Evolutionary conservation across 2,113 vertebrate genomes (phyloP).

Genomic region (Nibea coibor): DNA sequence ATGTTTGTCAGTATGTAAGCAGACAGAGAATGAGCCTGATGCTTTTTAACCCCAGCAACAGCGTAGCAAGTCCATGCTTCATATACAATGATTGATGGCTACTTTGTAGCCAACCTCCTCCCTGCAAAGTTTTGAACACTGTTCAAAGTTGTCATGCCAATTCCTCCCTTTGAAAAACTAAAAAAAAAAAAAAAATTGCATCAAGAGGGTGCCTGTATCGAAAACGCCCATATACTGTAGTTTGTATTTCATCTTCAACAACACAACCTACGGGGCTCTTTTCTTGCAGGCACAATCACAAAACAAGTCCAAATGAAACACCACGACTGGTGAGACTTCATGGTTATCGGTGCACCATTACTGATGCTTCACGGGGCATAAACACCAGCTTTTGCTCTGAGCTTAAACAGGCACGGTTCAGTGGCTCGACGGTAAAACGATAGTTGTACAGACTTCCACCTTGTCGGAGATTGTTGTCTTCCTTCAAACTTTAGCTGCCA

Average conservation of each 20-base stretch:
- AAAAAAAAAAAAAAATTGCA: too few relatives aligned
- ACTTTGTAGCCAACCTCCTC: too few relatives aligned
- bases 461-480: slow-evolving; percentile 5
- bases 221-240: too few relatives aligned
- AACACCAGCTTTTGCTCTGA: neutral
- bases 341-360: neutral
- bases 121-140: too few relatives aligned
- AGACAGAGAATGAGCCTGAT: neutral
- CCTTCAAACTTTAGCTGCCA: neutral
- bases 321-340: neutral
- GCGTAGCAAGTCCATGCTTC: too few relatives aligned
- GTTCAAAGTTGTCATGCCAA: too few relatives aligned
- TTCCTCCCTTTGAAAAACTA: too few relatives aligned
- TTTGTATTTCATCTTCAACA: too few relatives aligned
- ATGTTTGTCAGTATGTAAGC: neutral
- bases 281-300: neutral
- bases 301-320: neutral
- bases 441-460: neutral
- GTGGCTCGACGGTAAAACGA: neutral
- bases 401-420: neutral
- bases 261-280: too few relatives aligned
- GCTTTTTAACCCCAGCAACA: neutral
- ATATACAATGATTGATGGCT: too few relatives aligned
- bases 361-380: neutral
- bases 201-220: too few relatives aligned